phyloP scores from a whole-genome alignment of 2,113 vertebrate species.

The Callorhinus ursinus region DNA sequence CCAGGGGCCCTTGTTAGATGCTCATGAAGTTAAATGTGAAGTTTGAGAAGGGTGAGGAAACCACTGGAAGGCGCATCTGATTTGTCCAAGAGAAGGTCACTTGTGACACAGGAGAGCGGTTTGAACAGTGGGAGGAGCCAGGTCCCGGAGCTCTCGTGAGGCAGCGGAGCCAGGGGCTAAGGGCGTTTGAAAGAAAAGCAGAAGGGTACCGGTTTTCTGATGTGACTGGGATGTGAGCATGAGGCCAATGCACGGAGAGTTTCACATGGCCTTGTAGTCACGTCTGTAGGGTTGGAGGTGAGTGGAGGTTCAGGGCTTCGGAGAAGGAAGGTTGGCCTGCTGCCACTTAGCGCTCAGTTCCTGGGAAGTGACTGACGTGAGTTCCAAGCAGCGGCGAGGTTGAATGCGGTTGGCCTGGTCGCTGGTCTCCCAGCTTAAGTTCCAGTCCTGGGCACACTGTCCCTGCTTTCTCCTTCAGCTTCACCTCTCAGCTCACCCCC shows the following conservation, averaged over 20 bases:
- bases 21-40: neutral
- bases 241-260: neutral
- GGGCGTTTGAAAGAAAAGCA: neutral
- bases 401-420: too few relatives aligned
- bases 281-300: neutral
- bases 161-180: neutral
- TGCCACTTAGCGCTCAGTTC: neutral
- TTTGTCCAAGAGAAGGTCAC: neutral
- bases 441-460: neutral
- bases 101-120: neutral
- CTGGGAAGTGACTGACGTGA: neutral
- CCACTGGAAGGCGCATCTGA: rapidly evolving
- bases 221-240: neutral
- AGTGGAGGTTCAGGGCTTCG: neutral
- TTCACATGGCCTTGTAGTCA: neutral
- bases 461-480: neutral
- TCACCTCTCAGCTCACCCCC: neutral
- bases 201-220: neutral
- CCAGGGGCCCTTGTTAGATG: neutral
- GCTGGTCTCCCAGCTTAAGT: neutral
- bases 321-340: neutral
- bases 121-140: neutral
- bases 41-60: neutral
- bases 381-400: neutral
- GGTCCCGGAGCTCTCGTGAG: neutral